phyloP scores from a whole-genome alignment of 2,113 vertebrate species.

The Lophura nycthemera region DNA sequence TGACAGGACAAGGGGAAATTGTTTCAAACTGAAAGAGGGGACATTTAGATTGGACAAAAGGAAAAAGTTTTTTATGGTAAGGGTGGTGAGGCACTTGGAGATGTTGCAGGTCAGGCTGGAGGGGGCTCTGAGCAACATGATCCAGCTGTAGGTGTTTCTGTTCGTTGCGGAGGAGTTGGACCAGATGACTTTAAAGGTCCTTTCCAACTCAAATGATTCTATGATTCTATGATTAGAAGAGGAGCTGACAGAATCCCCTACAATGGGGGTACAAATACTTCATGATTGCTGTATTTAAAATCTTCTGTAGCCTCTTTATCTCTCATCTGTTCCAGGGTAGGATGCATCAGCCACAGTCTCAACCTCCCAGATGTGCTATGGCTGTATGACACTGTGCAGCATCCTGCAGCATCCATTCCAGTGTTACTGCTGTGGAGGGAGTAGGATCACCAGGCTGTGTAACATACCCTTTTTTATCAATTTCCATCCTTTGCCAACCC shows the following conservation, averaged over 20 bases:
- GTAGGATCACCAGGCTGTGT: not conserved
- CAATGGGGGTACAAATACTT: not conserved
- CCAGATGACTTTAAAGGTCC: too few species aligned
- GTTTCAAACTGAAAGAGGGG: too few species aligned
- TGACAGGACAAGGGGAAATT: too few species aligned
- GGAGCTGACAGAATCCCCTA: not conserved
- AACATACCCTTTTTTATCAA: not conserved
- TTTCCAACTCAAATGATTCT: too few species aligned
- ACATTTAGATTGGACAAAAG: too few species aligned
- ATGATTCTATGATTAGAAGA: not conserved
- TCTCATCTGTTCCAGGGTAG: not conserved
- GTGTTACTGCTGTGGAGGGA: not conserved
- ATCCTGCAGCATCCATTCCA: not conserved
- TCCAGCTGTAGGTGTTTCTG: too few species aligned
- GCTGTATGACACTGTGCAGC: fast-evolving
- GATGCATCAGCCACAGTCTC: not conserved
- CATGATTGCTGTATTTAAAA: not conserved
- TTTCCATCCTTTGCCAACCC: not conserved
- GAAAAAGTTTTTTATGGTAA: too few species aligned
- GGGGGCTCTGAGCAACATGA: too few species aligned
- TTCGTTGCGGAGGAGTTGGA: too few species aligned
- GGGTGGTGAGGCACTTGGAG: too few species aligned
- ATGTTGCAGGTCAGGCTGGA: too few species aligned
- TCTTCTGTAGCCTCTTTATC: not conserved
- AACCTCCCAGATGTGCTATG: not conserved